A percentile compares a stretch with the other conserved stretches of the same genome.
These are phyloP conservation scores for Ephydatia muelleri DNA, from an alignment of 37 sponge, comb jelly and placozoan species.

Conservation along the genomic window DNA sequence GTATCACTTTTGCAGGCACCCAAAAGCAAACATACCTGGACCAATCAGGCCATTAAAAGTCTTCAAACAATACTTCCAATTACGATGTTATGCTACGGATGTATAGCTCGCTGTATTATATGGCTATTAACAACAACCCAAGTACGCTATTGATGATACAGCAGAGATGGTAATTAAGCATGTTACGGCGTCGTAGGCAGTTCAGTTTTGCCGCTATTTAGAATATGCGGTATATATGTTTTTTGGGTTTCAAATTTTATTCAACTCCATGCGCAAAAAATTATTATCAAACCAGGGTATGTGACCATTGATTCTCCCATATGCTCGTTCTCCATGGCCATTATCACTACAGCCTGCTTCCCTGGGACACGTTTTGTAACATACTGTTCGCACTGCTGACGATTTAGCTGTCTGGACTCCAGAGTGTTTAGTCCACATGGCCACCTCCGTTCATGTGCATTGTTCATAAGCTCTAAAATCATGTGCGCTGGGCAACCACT, in stretches of 20 bases:
- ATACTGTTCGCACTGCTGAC: conserved; percentile 90
- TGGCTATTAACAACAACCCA: too few species aligned
- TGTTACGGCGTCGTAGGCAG: too few species aligned
- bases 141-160: too few species aligned
- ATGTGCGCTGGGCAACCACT: conserved; percentile 89
- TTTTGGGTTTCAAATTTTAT: conserved; percentile 11
- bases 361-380: conserved; percentile 89
- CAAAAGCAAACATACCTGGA: too few species aligned
- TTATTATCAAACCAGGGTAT: conserved; percentile 91
- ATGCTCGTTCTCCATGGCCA: conserved; percentile 95
- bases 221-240: neutral
- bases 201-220: too few species aligned
- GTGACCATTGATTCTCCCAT: conserved; percentile 92
- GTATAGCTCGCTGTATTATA: too few species aligned
- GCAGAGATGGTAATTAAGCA: too few species aligned
- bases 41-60: too few species aligned
- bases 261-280: conserved; percentile 99
- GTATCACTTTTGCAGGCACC: too few species aligned
- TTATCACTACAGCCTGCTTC: conserved; percentile 96
- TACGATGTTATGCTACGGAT: too few species aligned
- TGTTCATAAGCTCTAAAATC: conserved; percentile 83
- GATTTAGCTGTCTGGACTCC: conserved; percentile 92
- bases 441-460: conserved; percentile 95
- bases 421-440: conserved; percentile 91
- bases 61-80: too few species aligned